These are phyloP conservation scores for Sesamia inferens DNA, from an alignment of 2,888 invertebrate genomes.

Conservation along the genomic window DNA sequence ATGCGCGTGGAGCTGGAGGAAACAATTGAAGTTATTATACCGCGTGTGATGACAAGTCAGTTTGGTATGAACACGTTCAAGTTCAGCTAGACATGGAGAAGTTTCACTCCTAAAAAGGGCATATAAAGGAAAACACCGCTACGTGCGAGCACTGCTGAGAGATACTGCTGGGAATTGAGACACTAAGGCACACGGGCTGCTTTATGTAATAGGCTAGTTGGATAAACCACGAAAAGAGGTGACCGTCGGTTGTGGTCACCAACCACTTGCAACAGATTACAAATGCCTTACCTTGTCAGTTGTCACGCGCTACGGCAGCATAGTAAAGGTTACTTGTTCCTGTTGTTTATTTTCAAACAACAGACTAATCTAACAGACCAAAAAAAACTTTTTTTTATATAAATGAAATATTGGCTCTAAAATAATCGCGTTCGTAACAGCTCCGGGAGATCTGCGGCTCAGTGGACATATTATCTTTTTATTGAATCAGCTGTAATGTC, in stretches of 20 bases:
- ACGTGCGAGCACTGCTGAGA: conserved; percentile 27
- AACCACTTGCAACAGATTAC: too few relatives aligned
- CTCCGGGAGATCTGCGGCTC: neutral
- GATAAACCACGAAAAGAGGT: too few relatives aligned
- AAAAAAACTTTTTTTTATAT: too few relatives aligned
- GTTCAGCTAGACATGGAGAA: conserved; percentile 3
- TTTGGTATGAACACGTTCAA: conserved; percentile 5
- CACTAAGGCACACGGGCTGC: neutral
- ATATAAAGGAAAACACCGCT: conserved; percentile 26
- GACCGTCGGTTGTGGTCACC: neutral
- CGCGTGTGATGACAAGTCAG: neutral
- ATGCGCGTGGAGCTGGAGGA: neutral
- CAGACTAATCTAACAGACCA: too few relatives aligned
- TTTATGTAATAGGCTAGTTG: neutral
- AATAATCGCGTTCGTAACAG: neutral
- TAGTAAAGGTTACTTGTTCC: neutral
- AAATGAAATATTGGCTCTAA: neutral
- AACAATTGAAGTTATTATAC: conserved; percentile 8
- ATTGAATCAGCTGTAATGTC: conserved; percentile 7
- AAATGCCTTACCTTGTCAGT: neutral
- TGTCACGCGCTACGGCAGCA: neutral
- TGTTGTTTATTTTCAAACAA: neutral
- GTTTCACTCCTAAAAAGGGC: conserved; percentile 39
- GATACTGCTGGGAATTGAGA: conserved; percentile 17
- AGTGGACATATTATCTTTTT: neutral